Conservation (phyloP, 2,888 invertebrate species). For the Tachystola acroxantha region DNA sequence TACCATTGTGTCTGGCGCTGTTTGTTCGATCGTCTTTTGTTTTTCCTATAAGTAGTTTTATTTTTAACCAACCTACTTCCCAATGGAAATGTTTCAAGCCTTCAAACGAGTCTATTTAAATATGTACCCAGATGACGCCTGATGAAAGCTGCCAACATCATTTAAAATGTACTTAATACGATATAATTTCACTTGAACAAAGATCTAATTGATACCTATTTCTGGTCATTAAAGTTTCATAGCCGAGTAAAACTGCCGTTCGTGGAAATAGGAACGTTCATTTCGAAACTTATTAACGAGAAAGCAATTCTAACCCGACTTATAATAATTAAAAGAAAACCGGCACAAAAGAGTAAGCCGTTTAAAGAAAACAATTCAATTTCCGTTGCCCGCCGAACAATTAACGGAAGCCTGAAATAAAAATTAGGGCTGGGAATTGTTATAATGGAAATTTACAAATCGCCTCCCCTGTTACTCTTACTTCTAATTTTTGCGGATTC, state of each 20-base stretch:
- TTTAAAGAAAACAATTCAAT: constrained; percentile 51
- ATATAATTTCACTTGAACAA: no score
- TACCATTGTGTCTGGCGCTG: no score
- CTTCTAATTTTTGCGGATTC: constrained; percentile 13
- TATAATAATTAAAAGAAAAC: constrained; percentile 42
- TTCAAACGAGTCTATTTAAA: no score
- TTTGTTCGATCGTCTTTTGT: no score
- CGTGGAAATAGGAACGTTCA: constrained; percentile 14
- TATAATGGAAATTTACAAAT: constrained; percentile 21
- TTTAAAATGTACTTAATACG: no score
- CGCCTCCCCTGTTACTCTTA: constrained; percentile 11
- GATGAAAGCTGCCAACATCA: no score
- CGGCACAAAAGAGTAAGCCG: constrained; percentile 35
- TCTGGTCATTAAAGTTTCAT: constrained; percentile 1
- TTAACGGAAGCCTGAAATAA: constrained; percentile 32
- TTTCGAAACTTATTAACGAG: constrained; percentile 30
- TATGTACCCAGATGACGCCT: no score
- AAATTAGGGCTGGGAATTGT: constrained; percentile 24
- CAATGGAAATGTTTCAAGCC: no score
- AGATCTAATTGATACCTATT: neutral
- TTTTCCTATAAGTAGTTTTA: no score
- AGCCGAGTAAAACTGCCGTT: constrained; percentile 1
- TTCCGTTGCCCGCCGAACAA: constrained; percentile 32
- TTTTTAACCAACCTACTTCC: no score
- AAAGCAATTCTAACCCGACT: constrained; percentile 31